Evolutionary conservation across 2,888 invertebrate species (phyloP).

Genomic region (Cantharis lateralis): DNA sequence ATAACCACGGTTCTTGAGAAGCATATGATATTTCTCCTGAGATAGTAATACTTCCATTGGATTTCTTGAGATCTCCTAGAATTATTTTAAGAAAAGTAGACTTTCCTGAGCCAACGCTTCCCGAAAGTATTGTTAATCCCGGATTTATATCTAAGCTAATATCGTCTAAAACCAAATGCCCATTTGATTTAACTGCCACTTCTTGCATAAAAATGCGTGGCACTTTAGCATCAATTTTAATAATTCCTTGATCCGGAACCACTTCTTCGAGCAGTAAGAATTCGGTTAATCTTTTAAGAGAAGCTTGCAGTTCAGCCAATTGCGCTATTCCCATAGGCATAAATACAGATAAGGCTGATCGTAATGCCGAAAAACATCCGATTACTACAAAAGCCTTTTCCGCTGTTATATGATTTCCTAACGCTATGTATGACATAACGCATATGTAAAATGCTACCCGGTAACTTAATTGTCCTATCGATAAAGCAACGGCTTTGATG

Average conservation of each 20-base stretch:
- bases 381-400: slow-evolving; percentile 88
- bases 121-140: slow-evolving; percentile 60
- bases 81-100: slow-evolving; percentile 58
- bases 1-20: slow-evolving; percentile 65
- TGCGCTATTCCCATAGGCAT: slow-evolving; percentile 85
- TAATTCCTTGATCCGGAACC: slow-evolving; percentile 39
- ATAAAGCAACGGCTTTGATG: slow-evolving; percentile 45
- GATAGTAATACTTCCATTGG: slow-evolving; percentile 65
- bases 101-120: slow-evolving; percentile 68
- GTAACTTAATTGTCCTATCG: slow-evolving; percentile 45
- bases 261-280: slow-evolving; percentile 68
- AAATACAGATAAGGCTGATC: slow-evolving; percentile 85
- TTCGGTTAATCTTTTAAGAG: slow-evolving; percentile 70
- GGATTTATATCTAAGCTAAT: slow-evolving; percentile 52
- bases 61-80: slow-evolving; percentile 71
- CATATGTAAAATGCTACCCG: slow-evolving; percentile 50
- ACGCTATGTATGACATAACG: slow-evolving; percentile 65
- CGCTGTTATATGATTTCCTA: slow-evolving; percentile 74
- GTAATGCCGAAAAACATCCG: slow-evolving; percentile 84
- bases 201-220: slow-evolving; percentile 53
- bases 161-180: slow-evolving; percentile 46
- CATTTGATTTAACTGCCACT: slow-evolving; percentile 64
- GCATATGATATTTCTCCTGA: slow-evolving; percentile 63
- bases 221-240: not conserved
- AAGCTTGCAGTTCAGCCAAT: slow-evolving; percentile 78